Evolutionary conservation across 53 echinoderm and acorn worm species (phyloP).

Genomic region (Astropecten irregularis): DNA sequence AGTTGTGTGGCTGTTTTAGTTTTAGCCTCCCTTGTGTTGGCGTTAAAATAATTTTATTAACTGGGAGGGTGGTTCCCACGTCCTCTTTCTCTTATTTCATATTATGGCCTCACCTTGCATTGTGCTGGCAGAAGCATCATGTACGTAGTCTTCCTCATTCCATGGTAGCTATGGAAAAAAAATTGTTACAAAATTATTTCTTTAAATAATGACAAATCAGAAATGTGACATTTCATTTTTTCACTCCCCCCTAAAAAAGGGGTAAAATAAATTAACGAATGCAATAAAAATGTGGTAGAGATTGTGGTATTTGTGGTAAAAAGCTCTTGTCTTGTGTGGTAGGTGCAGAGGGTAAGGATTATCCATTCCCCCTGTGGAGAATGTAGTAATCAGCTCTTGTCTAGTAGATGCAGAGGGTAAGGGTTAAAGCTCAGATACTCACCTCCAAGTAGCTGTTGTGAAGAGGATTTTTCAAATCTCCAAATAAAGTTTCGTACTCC

Average conservation of each 20-base stretch:
- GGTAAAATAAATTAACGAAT: not conserved
- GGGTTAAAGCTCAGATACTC: not conserved
- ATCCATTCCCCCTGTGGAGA: too few species aligned
- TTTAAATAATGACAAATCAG: not conserved
- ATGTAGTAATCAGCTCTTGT: too few species aligned
- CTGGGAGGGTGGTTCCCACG: too few species aligned
- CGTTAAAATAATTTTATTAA: too few species aligned
- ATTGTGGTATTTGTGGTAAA: not conserved
- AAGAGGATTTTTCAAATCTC: conserved; percentile 8
- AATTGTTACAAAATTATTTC: not conserved
- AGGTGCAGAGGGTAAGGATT: too few species aligned
- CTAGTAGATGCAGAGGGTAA: too few species aligned
- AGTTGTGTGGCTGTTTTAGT: too few species aligned
- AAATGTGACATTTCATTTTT: not conserved
- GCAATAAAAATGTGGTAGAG: not conserved
- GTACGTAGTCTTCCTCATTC: conserved; percentile 58
- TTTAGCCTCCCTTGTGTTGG: too few species aligned
- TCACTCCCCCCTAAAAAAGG: not conserved
- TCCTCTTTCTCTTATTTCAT: not conserved
- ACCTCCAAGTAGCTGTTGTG: conserved; percentile 44
- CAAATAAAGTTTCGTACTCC: conserved; percentile 55
- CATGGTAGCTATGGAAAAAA: conserved; percentile 52
- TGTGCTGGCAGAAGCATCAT: not conserved
- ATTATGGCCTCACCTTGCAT: not conserved
- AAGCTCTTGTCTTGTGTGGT: too few species aligned